A percentile compares a stretch with the other conserved stretches of the same genome.
Conservation (phyloP, 2,797 vertebrate genomes). For the Rhinatrema bivittatum region DNA sequence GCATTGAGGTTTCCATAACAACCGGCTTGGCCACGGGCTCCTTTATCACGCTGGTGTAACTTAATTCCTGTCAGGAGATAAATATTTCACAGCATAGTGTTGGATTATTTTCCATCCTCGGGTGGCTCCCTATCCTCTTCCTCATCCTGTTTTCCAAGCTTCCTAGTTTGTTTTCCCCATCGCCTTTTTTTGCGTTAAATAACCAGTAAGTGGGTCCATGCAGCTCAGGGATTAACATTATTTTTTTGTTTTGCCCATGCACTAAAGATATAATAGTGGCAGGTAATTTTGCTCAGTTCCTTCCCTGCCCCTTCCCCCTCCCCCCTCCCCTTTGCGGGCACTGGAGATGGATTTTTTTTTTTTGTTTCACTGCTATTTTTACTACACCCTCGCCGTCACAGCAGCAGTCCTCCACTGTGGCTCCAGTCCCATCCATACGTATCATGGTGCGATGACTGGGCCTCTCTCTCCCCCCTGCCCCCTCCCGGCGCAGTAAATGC, state of each 20-base stretch:
- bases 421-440: too few relatives aligned
- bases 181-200: too few relatives aligned
- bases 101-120: background rate
- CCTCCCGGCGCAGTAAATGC: too few relatives aligned
- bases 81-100: conserved; percentile 34
- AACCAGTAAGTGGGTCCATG: background rate
- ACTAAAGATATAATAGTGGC: background rate
- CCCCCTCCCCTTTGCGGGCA: too few relatives aligned
- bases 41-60: conserved; percentile 28
- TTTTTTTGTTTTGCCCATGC: background rate
- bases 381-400: too few relatives aligned
- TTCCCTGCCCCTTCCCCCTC: too few relatives aligned
- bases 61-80: conserved; percentile 18
- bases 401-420: too few relatives aligned
- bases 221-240: background rate
- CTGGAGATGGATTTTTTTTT: too few relatives aligned
- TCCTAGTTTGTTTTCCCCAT: background rate
- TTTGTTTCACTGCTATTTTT: too few relatives aligned
- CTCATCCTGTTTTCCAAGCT: background rate
- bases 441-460: too few relatives aligned
- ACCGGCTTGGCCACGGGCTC: background rate
- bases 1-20: background rate
- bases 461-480: too few relatives aligned
- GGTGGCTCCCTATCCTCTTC: background rate
- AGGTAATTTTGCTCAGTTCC: fast-evolving